Evolutionary conservation across 2,113 vertebrate species (phyloP).

Genomic region (Misgurnus mizolepis): DNA sequence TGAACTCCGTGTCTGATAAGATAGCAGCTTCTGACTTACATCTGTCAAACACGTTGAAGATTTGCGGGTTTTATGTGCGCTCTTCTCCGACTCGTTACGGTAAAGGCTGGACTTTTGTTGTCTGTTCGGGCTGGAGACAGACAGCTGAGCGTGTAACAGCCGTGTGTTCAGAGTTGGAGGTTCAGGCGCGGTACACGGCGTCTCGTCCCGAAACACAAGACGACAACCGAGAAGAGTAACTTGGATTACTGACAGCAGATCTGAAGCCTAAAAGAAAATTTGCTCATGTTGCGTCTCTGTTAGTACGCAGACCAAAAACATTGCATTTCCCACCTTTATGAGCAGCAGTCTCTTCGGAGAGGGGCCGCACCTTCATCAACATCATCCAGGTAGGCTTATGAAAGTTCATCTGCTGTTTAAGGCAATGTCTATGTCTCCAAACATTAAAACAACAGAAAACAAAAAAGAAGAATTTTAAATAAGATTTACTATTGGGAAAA

Average conservation of each 20-base stretch:
- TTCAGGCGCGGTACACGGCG: constrained; percentile 44
- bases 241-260: constrained; percentile 51
- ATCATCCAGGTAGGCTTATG: constrained; percentile 41
- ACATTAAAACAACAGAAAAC: neutral
- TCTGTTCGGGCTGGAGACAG: constrained; percentile 60
- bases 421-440: too few relatives aligned
- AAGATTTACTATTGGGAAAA: neutral
- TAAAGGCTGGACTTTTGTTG: constrained; percentile 61
- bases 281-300: constrained; percentile 21
- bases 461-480: neutral
- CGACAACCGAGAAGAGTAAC: constrained; percentile 1
- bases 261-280: neutral
- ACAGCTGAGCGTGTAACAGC: constrained; percentile 52
- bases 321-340: constrained; percentile 10
- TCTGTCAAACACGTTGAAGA: neutral
- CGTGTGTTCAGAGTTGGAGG: constrained; percentile 38
- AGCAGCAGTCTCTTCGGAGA: constrained; percentile 21
- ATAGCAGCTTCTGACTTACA: too few relatives aligned
- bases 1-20: too few relatives aligned
- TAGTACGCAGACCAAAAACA: constrained; percentile 40
- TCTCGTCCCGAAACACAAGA: constrained; percentile 24
- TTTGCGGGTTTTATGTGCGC: constrained; percentile 4
- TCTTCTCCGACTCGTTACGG: constrained; percentile 53
- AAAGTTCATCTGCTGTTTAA: neutral
- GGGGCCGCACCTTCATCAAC: constrained; percentile 43